Percentiles rank a stretch among this genome's conserved stretches.
Evolutionary conservation across 2,888 invertebrate genomes (phyloP).

Genomic region (Caenorhabditis parvicauda): DNA sequence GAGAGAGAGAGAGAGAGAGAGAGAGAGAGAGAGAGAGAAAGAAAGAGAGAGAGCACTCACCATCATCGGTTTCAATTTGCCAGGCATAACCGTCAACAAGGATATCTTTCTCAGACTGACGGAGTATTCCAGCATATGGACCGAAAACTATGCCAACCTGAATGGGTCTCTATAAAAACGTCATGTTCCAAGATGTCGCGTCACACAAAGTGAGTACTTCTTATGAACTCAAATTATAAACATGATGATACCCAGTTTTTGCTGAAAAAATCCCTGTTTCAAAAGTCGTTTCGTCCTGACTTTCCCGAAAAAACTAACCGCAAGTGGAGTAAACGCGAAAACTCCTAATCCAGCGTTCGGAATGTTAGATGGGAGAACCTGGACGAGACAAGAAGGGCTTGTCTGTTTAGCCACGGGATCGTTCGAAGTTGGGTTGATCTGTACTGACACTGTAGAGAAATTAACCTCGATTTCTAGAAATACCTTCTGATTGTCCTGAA

Average conservation of each 20-base stretch:
- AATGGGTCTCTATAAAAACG: background rate
- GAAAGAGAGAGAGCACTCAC: background rate
- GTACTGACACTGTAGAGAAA: background rate
- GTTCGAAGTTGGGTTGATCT: background rate
- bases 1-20: slow-evolving; percentile 7
- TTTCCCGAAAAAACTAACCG: slow-evolving; percentile 17
- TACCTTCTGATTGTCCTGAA: slow-evolving; percentile 15
- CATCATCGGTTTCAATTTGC: slow-evolving; percentile 25
- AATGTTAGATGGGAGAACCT: slow-evolving; percentile 37
- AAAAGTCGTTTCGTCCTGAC: background rate
- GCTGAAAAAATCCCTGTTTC: background rate
- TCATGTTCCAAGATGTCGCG: background rate
- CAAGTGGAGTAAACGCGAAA: slow-evolving; percentile 36
- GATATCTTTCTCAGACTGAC: slow-evolving; percentile 21
- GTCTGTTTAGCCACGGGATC: background rate
- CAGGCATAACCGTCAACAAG: slow-evolving; percentile 44
- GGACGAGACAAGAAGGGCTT: slow-evolving; percentile 39
- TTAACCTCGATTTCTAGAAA: background rate
- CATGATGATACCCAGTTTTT: too few species aligned
- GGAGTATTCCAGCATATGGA: slow-evolving; percentile 32
- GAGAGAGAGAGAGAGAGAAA: background rate
- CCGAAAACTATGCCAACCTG: slow-evolving; percentile 49
- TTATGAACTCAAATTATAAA: too few species aligned
- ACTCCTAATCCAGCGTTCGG: slow-evolving; percentile 47
- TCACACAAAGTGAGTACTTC: too few species aligned